phyloP scores from a whole-genome alignment of 1,140 invertebrate species.

The Psilanteris sp. region DNA sequence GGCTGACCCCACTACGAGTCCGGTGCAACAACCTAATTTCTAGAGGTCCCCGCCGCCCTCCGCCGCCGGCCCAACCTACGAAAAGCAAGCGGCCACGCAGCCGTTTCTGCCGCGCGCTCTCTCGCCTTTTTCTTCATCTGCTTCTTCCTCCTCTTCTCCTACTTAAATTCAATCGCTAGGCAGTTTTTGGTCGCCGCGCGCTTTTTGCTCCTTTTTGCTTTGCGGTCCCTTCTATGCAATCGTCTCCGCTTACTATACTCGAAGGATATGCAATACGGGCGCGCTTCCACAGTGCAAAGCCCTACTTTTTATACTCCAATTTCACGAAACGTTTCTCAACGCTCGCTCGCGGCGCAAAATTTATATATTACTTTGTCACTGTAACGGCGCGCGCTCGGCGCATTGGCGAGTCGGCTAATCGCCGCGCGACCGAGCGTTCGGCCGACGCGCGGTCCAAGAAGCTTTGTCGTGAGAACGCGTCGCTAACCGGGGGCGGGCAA shows the following conservation, averaged over 20 bases:
- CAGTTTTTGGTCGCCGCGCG: slow-evolving; percentile 75
- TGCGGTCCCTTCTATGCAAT: slow-evolving; percentile 72
- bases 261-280: slow-evolving; percentile 77
- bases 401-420: no score
- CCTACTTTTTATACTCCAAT: slow-evolving; percentile 66
- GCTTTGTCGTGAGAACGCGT: no score
- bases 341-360: slow-evolving; percentile 44
- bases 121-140: slow-evolving; percentile 46
- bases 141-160: slow-evolving; percentile 68
- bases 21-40: slow-evolving; percentile 81
- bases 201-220: slow-evolving; percentile 61
- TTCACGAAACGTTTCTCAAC: slow-evolving; percentile 62
- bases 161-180: slow-evolving; percentile 78
- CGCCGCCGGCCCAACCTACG: slow-evolving; percentile 57
- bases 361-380: slow-evolving; percentile 44
- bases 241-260: slow-evolving; percentile 78
- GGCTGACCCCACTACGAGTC: slow-evolving; percentile 72
- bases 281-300: slow-evolving; percentile 65
- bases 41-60: slow-evolving; percentile 72
- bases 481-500: no score
- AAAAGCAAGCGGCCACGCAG: slow-evolving; percentile 51
- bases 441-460: no score
- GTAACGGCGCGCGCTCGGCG: slow-evolving; percentile 8
- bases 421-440: no score
- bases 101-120: slow-evolving; percentile 57